Conservation (phyloP, 2,888 invertebrate genomes). For the Deroplatys truncata region DNA sequence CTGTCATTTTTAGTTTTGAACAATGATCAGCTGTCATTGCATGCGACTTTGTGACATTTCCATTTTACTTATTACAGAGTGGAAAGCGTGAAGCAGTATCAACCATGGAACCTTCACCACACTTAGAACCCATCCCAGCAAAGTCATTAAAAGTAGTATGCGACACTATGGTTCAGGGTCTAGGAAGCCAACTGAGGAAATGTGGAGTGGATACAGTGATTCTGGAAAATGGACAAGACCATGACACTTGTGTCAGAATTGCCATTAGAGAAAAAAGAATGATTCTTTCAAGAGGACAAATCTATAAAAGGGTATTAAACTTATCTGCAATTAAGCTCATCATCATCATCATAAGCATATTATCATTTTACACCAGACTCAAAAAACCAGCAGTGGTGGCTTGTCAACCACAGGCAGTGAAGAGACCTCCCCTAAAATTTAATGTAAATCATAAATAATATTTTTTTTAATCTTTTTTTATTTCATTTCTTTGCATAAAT, state of each 20-base stretch:
- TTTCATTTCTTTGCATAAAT: too few relatives aligned
- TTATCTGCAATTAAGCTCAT: not conserved
- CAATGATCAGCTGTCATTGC: too few relatives aligned
- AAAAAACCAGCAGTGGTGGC: too few relatives aligned
- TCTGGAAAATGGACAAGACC: conserved; percentile 48
- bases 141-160: conserved; percentile 48
- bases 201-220: conserved; percentile 59
- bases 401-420: too few relatives aligned
- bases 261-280: conserved; percentile 51
- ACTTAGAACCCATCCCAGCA: conserved; percentile 25
- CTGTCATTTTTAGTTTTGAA: too few relatives aligned
- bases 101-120: not conserved
- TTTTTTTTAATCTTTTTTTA: too few relatives aligned
- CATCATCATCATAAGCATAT: too few relatives aligned
- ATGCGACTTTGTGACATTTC: too few relatives aligned
- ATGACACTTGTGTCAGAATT: conserved; percentile 50
- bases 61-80: not conserved
- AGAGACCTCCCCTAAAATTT: too few relatives aligned
- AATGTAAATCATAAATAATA: too few relatives aligned
- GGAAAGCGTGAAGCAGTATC: not conserved
- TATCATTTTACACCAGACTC: too few relatives aligned
- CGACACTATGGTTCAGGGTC: conserved; percentile 56
- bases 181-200: conserved; percentile 59
- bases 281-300: conserved; percentile 52
- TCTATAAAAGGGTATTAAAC: conserved; percentile 38